A percentile compares a stretch with the other conserved stretches of the same genome.
Evolutionary conservation across 2,113 vertebrate species (phyloP).

Genomic region (Dicaeum eximium): DNA sequence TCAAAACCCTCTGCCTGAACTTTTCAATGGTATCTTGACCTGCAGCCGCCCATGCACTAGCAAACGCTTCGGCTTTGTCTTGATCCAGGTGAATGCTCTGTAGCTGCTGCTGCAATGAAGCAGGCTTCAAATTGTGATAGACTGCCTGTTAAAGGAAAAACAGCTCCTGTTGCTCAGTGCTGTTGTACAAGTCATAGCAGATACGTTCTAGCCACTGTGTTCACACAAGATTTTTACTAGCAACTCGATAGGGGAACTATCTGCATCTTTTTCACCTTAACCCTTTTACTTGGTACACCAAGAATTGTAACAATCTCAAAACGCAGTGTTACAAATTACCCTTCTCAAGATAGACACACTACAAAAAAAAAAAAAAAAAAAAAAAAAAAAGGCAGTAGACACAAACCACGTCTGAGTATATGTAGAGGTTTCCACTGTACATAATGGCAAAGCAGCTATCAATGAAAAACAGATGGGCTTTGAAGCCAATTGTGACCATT

Average conservation of each 20-base stretch:
- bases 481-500: background rate
- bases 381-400: background rate
- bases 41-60: constrained; percentile 78
- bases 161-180: background rate
- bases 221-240: background rate
- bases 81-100: constrained; percentile 78
- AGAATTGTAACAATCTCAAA: background rate
- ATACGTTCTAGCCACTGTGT: background rate
- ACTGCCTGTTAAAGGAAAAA: constrained; percentile 77
- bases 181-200: background rate
- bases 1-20: constrained; percentile 84
- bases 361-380: background rate
- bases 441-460: background rate
- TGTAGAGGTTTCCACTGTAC: background rate
- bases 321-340: background rate
- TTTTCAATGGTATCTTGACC: constrained; percentile 89
- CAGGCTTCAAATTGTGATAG: constrained; percentile 88
- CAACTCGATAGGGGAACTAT: background rate
- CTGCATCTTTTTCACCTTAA: background rate
- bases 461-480: background rate
- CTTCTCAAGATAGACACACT: background rate
- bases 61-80: constrained; percentile 87
- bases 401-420: background rate
- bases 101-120: constrained; percentile 85
- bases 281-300: background rate